Conservation (phyloP, 2,797 vertebrate species). For the Smutsia gigantea region DNA sequence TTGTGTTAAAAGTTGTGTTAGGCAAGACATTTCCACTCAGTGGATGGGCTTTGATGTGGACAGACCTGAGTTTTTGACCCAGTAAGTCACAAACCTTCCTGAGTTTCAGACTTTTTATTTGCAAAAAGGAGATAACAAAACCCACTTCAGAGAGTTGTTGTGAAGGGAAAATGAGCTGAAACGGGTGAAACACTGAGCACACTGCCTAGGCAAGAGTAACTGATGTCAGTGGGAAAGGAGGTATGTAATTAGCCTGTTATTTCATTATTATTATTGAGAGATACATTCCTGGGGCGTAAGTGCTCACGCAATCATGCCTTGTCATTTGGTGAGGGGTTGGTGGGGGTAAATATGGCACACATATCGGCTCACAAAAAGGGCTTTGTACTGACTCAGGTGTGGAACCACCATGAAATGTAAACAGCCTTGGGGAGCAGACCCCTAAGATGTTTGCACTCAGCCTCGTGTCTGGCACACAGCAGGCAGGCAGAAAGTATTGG, state of each 20-base stretch:
- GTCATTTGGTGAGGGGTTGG: neutral
- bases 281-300: neutral
- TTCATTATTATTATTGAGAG: neutral
- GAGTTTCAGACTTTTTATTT: slow-evolving; percentile 61
- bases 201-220: neutral
- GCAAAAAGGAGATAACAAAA: slow-evolving; percentile 58
- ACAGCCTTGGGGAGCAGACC: neutral
- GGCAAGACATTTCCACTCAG: neutral
- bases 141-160: neutral
- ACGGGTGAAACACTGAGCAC: neutral
- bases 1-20: neutral
- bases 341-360: too few species aligned
- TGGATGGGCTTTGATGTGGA: neutral
- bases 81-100: slow-evolving; percentile 1
- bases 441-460: neutral
- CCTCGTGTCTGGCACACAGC: neutral
- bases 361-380: neutral
- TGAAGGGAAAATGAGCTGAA: neutral
- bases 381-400: neutral
- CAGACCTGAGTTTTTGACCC: neutral
- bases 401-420: neutral
- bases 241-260: neutral
- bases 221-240: neutral
- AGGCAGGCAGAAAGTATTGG: neutral
- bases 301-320: neutral